Evolutionary conservation across 1,140 invertebrate species (phyloP).

Genomic region (Pseudomyrmex concolor): DNA sequence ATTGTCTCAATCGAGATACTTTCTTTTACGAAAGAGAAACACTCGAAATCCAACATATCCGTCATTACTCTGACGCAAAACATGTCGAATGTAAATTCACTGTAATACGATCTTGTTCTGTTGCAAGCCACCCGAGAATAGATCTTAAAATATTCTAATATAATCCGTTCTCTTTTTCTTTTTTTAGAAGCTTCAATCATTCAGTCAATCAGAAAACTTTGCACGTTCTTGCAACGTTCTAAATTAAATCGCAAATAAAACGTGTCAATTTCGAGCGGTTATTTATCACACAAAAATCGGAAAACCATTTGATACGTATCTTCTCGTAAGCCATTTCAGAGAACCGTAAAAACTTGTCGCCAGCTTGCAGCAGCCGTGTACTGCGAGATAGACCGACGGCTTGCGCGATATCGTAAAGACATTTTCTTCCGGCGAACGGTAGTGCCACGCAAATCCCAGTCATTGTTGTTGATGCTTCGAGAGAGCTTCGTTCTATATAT

Average conservation of each 20-base stretch:
- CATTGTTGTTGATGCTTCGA: slow-evolving; percentile 14
- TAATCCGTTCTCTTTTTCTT: background rate
- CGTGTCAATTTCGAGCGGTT: background rate
- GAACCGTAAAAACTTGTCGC: slow-evolving; percentile 39
- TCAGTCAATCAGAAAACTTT: background rate
- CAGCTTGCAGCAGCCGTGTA: slow-evolving; percentile 14
- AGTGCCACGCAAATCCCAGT: slow-evolving; percentile 21
- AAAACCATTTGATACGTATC: background rate
- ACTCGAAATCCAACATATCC: background rate
- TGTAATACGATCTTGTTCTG: background rate
- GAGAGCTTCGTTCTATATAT: slow-evolving; percentile 18
- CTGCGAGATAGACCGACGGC: background rate
- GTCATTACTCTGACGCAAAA: background rate
- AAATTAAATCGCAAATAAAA: background rate
- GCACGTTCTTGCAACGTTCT: background rate
- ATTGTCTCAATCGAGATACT: slow-evolving; percentile 32
- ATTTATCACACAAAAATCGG: slow-evolving; percentile 19
- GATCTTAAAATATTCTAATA: background rate
- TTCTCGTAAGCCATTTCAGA: slow-evolving; percentile 15
- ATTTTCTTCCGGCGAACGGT: slow-evolving; percentile 22
- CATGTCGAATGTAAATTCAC: background rate
- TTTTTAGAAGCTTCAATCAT: too few species aligned
- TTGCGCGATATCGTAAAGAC: slow-evolving; percentile 32
- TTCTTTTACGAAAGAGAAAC: slow-evolving; percentile 4
- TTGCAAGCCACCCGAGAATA: slow-evolving; percentile 1